phyloP scores from a whole-genome alignment of 1,140 invertebrate species.

The Patella vulgata region DNA sequence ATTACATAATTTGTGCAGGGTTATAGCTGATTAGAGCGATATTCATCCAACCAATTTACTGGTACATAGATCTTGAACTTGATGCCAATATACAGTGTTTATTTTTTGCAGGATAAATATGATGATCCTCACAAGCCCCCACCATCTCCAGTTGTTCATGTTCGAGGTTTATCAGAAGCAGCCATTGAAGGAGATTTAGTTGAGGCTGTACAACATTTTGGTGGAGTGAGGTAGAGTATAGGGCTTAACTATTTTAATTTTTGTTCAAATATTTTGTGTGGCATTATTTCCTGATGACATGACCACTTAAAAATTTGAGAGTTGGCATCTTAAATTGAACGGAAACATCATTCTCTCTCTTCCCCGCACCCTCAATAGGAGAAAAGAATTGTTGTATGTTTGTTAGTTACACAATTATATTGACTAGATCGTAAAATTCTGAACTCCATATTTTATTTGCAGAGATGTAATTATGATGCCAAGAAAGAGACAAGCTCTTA shows the following conservation, averaged over 20 bases:
- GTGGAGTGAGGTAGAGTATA: constrained; percentile 52
- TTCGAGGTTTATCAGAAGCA: constrained; percentile 58
- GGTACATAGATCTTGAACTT: background rate
- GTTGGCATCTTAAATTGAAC: too few species aligned
- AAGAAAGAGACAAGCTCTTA: constrained; percentile 65
- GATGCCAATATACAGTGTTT: background rate
- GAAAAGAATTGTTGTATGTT: too few species aligned
- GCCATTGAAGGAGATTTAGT: constrained; percentile 61
- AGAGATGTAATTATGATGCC: constrained; percentile 68
- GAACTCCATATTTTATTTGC: constrained; percentile 51
- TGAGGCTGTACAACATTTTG: constrained; percentile 63
- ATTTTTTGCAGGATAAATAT: constrained; percentile 40
- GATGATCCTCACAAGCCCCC: constrained; percentile 60
- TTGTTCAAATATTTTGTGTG: background rate
- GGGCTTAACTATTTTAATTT: background rate
- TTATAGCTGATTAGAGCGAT: background rate
- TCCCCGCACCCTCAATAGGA: too few species aligned
- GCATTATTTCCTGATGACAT: too few species aligned
- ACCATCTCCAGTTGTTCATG: constrained; percentile 64
- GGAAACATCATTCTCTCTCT: too few species aligned
- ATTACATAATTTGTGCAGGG: background rate
- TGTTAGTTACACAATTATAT: too few species aligned
- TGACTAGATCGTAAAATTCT: too few species aligned
- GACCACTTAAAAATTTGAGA: too few species aligned
- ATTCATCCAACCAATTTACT: background rate